Percentiles rank a stretch among this genome's conserved stretches.
These are phyloP conservation scores for Clarias gariepinus DNA, from an alignment of 2,113 vertebrate genomes.

Conservation along the genomic window DNA sequence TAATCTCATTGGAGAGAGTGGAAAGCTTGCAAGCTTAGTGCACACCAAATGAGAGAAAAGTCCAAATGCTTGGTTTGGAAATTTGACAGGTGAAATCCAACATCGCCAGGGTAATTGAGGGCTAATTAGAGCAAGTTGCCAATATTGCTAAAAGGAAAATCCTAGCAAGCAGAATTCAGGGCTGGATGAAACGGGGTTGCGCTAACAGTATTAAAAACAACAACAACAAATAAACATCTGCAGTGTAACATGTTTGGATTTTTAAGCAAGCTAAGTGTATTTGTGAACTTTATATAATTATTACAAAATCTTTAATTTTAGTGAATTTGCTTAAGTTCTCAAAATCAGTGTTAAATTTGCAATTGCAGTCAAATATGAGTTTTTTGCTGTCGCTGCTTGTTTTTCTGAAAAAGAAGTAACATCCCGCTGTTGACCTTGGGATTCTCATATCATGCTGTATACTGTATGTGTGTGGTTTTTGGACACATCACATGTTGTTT, in stretches of 20 bases:
- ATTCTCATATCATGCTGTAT: too few species aligned
- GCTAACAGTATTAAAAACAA: background rate
- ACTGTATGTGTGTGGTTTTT: too few species aligned
- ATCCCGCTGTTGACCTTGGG: too few species aligned
- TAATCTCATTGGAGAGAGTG: constrained; percentile 47
- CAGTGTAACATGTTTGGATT: background rate
- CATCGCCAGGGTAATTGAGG: background rate
- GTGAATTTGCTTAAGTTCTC: too few species aligned
- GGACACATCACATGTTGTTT: too few species aligned
- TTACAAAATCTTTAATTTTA: background rate
- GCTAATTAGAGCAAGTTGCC: background rate
- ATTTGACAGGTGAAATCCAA: constrained; percentile 13
- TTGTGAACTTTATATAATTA: background rate
- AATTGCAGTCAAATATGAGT: too few species aligned
- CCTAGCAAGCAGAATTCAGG: background rate
- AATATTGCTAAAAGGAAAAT: background rate
- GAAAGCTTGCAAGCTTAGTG: constrained; percentile 31
- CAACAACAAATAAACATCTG: background rate
- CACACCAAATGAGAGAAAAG: background rate
- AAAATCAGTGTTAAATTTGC: too few species aligned
- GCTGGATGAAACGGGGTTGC: background rate
- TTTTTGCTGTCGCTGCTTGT: too few species aligned
- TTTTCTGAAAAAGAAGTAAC: too few species aligned
- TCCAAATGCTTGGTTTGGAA: background rate
- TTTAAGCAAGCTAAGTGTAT: background rate